Evolutionary conservation across 2,113 vertebrate genomes (phyloP).

Genomic region (Mesembrinibis cayennensis): DNA sequence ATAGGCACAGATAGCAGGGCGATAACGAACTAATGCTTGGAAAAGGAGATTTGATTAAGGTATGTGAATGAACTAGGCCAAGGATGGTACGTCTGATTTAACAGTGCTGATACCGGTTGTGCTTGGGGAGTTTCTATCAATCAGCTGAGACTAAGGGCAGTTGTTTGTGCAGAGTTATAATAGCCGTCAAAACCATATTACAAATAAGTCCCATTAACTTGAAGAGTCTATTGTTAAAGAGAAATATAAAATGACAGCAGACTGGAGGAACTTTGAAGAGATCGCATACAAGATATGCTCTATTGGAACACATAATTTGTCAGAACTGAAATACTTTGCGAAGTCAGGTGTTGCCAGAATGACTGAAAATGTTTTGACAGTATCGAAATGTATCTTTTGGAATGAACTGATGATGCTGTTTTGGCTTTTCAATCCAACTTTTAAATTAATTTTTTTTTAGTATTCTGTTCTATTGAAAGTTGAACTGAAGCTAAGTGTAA

Average conservation of each 20-base stretch:
- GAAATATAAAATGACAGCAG: not conserved
- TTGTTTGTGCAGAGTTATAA: not conserved
- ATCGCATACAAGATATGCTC: accelerated
- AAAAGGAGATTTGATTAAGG: not conserved
- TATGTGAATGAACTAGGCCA: not conserved
- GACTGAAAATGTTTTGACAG: not conserved
- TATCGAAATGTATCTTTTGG: not conserved
- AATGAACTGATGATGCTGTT: not conserved
- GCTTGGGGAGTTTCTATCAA: not conserved
- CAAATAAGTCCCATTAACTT: not conserved
- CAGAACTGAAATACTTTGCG: not conserved
- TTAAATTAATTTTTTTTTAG: not conserved
- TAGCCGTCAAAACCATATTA: not conserved
- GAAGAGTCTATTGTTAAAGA: not conserved
- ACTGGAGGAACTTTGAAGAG: not conserved
- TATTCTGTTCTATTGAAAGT: not conserved
- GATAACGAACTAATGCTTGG: not conserved
- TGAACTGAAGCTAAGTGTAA: not conserved
- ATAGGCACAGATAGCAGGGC: not conserved
- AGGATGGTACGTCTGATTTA: not conserved
- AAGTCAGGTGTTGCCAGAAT: not conserved
- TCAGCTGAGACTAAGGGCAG: not conserved
- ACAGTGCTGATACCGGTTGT: not conserved
- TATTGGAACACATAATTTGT: not conserved
- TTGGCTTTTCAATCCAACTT: not conserved